A percentile compares a stretch with the other conserved stretches of the same genome.
phyloP scores from a whole-genome alignment of 2,113 vertebrate species.

The Rallus limicola region DNA sequence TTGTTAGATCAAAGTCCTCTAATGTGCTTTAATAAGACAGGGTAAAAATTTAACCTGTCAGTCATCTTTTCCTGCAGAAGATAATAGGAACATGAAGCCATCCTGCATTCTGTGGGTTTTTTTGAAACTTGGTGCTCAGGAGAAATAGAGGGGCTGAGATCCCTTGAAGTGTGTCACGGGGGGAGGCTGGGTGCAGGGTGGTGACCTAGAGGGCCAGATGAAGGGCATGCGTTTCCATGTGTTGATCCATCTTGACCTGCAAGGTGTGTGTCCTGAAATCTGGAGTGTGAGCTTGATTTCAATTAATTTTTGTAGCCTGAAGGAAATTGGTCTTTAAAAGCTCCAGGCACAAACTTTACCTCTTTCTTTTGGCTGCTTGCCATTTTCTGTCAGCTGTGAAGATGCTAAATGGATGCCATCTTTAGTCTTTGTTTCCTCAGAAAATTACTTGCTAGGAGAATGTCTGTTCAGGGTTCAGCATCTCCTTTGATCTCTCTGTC shows the following conservation, averaged over 20 bases:
- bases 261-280: background rate
- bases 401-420: background rate
- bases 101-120: background rate
- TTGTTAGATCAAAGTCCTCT: background rate
- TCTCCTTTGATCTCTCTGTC: conserved; percentile 9
- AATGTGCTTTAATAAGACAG: background rate
- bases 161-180: background rate
- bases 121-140: background rate
- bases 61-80: background rate
- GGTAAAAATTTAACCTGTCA: background rate
- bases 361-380: background rate
- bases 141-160: background rate
- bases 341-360: background rate
- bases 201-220: background rate
- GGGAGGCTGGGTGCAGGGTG: background rate
- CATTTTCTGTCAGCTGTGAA: background rate
- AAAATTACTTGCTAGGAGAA: background rate
- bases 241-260: background rate
- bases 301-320: background rate
- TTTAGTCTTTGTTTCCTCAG: conserved; percentile 14
- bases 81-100: background rate
- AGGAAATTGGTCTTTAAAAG: background rate
- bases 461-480: background rate
- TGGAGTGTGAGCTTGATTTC: background rate
- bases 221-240: background rate